Evolutionary conservation across 2,888 invertebrate genomes (phyloP).

Genomic region (Drosophila koepferae): DNA sequence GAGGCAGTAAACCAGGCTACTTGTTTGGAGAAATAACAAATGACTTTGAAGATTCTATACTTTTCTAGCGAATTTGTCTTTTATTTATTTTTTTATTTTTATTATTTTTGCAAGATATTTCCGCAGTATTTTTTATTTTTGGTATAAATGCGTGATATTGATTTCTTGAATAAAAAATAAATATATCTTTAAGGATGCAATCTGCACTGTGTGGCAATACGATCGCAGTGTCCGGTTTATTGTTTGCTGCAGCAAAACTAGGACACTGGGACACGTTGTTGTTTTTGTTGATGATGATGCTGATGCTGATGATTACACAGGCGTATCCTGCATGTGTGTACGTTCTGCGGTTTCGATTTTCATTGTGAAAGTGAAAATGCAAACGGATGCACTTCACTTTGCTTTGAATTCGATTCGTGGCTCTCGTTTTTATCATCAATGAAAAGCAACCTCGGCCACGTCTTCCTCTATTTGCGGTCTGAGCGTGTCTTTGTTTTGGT

Average conservation of each 20-base stretch:
- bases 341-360: constrained; percentile 75
- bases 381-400: constrained; percentile 72
- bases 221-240: constrained; percentile 81
- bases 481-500: constrained; percentile 51
- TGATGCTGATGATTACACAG: constrained; percentile 53
- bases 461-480: constrained; percentile 58
- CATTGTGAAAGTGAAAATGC: constrained; percentile 81
- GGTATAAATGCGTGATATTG: constrained; percentile 39
- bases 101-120: constrained; percentile 44
- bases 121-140: constrained; percentile 20
- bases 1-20: neutral
- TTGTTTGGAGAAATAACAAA: constrained; percentile 51
- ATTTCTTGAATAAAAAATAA: constrained; percentile 29
- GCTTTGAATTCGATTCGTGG: constrained; percentile 20
- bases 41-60: constrained; percentile 34
- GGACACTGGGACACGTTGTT: constrained; percentile 55
- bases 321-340: constrained; percentile 67
- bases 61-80: constrained; percentile 24
- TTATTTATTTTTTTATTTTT: constrained; percentile 16
- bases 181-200: constrained; percentile 29
- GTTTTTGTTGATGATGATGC: constrained; percentile 20
- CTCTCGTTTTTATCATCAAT: constrained; percentile 25
- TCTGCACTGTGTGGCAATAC: constrained; percentile 71
- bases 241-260: constrained; percentile 64
- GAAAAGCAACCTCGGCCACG: constrained; percentile 28